phyloP scores from a whole-genome alignment of 2,113 vertebrate genomes.

The Alces alces region DNA sequence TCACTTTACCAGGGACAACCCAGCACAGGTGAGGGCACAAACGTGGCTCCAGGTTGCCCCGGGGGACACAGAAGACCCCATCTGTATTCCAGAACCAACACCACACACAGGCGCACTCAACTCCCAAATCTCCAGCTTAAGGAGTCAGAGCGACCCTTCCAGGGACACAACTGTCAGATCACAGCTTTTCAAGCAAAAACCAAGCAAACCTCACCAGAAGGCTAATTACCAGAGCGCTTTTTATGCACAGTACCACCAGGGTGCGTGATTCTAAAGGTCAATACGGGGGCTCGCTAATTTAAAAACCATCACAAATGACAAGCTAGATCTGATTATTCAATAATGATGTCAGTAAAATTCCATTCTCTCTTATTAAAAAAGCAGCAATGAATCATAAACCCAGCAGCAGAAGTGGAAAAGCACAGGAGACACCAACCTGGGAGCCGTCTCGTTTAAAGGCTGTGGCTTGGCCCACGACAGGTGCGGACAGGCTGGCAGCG shows the following conservation, averaged over 20 bases:
- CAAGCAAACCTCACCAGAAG: neutral
- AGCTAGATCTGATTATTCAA: neutral
- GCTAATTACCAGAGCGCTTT: neutral
- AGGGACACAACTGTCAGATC: neutral
- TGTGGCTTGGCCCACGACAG: conserved; percentile 98
- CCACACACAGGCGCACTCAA: fast-evolving
- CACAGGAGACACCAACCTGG: conserved; percentile 84
- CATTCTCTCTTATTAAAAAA: neutral
- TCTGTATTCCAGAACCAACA: neutral
- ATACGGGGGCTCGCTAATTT: neutral
- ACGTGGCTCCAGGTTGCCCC: fast-evolving
- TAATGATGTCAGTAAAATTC: conserved; percentile 19
- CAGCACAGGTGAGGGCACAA: fast-evolving
- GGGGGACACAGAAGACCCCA: neutral
- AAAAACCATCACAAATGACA: neutral
- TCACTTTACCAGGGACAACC: fast-evolving
- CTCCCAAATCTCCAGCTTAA: too few relatives aligned
- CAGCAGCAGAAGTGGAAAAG: neutral
- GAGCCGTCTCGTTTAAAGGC: conserved; percentile 97
- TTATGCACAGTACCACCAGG: neutral
- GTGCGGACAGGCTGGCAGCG: conserved; percentile 96
- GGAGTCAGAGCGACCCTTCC: neutral
- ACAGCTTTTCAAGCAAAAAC: neutral
- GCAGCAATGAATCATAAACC: neutral
- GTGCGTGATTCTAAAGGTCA: neutral